A percentile compares a stretch with the other conserved stretches of the same genome.
These are phyloP conservation scores for Apodemia mormo DNA, from an alignment of 2,888 invertebrate species.

Conservation along the genomic window DNA sequence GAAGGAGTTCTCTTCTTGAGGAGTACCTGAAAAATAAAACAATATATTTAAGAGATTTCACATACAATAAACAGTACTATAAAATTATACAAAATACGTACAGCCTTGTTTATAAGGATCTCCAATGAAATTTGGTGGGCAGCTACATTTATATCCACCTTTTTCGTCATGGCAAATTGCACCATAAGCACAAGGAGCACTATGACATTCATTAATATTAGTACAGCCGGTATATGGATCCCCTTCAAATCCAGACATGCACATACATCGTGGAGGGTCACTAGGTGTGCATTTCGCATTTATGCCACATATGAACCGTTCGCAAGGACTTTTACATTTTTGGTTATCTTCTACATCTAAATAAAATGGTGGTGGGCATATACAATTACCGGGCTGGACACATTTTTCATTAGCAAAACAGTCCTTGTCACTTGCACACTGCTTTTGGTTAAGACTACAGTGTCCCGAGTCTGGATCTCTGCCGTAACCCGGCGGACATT, in stretches of 20 bases:
- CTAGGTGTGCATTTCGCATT: slow-evolving; percentile 94
- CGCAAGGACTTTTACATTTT: slow-evolving; percentile 95
- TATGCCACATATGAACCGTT: slow-evolving; percentile 93
- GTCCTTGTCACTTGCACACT: slow-evolving; percentile 91
- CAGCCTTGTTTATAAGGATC: slow-evolving; percentile 94
- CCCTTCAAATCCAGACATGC: slow-evolving; percentile 92
- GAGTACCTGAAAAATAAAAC: slow-evolving; percentile 49
- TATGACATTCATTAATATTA: slow-evolving; percentile 93
- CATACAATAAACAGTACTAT: neutral
- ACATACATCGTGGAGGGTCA: slow-evolving; percentile 94
- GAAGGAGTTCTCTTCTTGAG: slow-evolving; percentile 70
- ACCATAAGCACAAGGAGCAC: slow-evolving; percentile 92
- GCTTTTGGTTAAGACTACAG: slow-evolving; percentile 91
- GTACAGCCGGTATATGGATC: slow-evolving; percentile 92
- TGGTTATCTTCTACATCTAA: slow-evolving; percentile 90
- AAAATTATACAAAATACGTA: slow-evolving; percentile 56
- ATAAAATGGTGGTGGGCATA: slow-evolving; percentile 95
- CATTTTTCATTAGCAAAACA: slow-evolving; percentile 94
- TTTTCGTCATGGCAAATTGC: slow-evolving; percentile 93
- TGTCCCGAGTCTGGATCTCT: slow-evolving; percentile 91
- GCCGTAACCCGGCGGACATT: slow-evolving; percentile 90
- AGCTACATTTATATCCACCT: slow-evolving; percentile 92
- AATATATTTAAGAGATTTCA: neutral
- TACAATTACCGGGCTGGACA: slow-evolving; percentile 94
- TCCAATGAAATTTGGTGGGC: slow-evolving; percentile 90